Conservation (phyloP, 2,113 vertebrate species). For the Anser cygnoides region DNA sequence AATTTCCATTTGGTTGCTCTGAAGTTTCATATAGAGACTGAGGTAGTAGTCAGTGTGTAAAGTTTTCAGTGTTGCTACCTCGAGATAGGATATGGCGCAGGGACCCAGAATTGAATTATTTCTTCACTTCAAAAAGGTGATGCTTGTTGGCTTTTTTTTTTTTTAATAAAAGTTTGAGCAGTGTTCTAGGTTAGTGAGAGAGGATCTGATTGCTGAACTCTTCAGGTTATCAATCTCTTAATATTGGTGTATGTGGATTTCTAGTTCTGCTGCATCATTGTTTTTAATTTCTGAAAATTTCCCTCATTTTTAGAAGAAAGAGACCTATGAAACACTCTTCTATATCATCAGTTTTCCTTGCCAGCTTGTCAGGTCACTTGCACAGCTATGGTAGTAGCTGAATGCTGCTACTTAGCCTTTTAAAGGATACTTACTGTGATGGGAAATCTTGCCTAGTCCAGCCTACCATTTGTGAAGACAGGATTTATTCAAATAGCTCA, state of each 20-base stretch:
- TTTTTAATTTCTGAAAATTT: neutral
- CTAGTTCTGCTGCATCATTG: neutral
- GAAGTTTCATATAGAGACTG: slow-evolving; percentile 15
- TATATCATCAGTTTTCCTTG: neutral
- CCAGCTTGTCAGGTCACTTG: neutral
- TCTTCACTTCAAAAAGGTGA: neutral
- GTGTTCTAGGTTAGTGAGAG: neutral
- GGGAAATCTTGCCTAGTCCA: neutral
- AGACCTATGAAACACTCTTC: neutral
- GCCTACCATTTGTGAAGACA: neutral
- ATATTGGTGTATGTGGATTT: slow-evolving; percentile 24
- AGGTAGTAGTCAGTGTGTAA: slow-evolving; percentile 40
- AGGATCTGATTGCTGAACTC: neutral
- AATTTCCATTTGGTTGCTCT: slow-evolving; percentile 38
- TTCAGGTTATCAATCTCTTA: neutral
- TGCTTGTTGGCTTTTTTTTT: neutral
- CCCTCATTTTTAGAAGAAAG: neutral
- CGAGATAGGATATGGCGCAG: slow-evolving; percentile 19
- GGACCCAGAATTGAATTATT: slow-evolving; percentile 47
- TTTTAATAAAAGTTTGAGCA: neutral
- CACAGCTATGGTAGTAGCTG: neutral
- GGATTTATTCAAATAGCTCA: neutral
- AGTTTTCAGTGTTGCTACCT: slow-evolving; percentile 61
- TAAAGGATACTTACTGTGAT: neutral
- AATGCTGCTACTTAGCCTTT: neutral